phyloP scores from a whole-genome alignment of 1,140 invertebrate genomes.

The Anastatus disparis region DNA sequence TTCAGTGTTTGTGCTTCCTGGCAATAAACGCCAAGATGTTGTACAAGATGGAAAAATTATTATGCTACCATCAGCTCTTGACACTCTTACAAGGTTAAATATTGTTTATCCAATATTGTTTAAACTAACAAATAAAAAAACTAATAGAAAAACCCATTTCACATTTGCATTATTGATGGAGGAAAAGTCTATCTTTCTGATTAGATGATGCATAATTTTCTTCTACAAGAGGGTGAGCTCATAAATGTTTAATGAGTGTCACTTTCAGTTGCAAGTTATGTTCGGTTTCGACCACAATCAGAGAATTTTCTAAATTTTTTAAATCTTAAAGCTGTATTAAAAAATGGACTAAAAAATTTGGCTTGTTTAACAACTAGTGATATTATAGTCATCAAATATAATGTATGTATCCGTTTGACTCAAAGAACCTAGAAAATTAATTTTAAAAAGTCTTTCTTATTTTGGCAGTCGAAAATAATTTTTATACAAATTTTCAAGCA shows the following conservation, averaged over 20 bases:
- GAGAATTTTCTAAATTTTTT: slow-evolving; percentile 98
- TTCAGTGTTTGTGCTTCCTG: slow-evolving; percentile 95
- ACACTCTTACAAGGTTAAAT: slow-evolving; percentile 91
- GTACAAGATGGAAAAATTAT: slow-evolving; percentile 98
- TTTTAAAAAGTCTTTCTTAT: no score
- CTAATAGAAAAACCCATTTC: slow-evolving; percentile 90
- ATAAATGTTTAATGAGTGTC: slow-evolving; percentile 93
- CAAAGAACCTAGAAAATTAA: no score
- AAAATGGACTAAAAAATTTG: slow-evolving; percentile 97
- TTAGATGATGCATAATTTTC: slow-evolving; percentile 99
- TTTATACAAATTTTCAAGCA: no score
- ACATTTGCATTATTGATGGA: slow-evolving; percentile 98
- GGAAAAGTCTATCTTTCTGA: slow-evolving; percentile 97
- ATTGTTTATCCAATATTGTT: slow-evolving; percentile 99
- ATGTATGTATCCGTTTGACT: slow-evolving; percentile 92
- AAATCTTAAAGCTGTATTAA: slow-evolving; percentile 96
- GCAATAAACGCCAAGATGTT: slow-evolving; percentile 94
- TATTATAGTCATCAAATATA: slow-evolving; percentile 97
- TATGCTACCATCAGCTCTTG: slow-evolving; percentile 96
- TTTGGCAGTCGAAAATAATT: no score
- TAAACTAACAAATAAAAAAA: slow-evolving; percentile 91
- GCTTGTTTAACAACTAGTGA: slow-evolving; percentile 97
- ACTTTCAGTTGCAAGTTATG: slow-evolving; percentile 94
- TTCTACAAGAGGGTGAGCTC: slow-evolving; percentile 89
- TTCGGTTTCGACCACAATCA: slow-evolving; percentile 96